Conservation (phyloP, 2,888 invertebrate genomes). For the Strigamia maritima region DNA sequence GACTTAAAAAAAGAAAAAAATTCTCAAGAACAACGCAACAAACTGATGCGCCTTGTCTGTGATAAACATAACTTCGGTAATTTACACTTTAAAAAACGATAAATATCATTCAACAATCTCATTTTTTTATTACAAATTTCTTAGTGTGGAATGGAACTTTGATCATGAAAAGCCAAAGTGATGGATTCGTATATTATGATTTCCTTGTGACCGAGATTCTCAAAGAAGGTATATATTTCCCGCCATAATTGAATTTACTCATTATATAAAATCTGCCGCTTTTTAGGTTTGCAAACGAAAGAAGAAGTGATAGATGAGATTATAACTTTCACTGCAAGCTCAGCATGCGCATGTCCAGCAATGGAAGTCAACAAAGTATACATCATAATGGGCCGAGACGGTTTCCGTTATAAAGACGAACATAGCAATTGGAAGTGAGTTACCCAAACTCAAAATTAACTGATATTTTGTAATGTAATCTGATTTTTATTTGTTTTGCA, state of each 20-base stretch:
- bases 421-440: not conserved
- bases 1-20: not conserved
- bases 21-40: not conserved
- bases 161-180: not conserved
- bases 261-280: not conserved
- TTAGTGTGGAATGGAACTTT: conserved; percentile 19
- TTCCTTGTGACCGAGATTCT: not conserved
- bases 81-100: not conserved
- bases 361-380: not conserved
- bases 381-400: conserved; percentile 2
- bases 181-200: conserved; percentile 3
- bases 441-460: not conserved
- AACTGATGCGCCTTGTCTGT: not conserved
- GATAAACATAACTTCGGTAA: conserved; percentile 20
- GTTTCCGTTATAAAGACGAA: not conserved
- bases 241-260: not conserved
- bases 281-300: not conserved
- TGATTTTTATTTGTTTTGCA: not conserved
- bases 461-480: not conserved
- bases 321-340: not conserved
- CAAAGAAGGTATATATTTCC: conserved; percentile 6
- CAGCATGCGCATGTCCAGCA: not conserved
- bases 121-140: not conserved
- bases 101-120: not conserved
- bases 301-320: not conserved